Base-by-base conservation (phyloP, 2,797 vertebrate species). In the Sebastes steindachneri region DNA sequence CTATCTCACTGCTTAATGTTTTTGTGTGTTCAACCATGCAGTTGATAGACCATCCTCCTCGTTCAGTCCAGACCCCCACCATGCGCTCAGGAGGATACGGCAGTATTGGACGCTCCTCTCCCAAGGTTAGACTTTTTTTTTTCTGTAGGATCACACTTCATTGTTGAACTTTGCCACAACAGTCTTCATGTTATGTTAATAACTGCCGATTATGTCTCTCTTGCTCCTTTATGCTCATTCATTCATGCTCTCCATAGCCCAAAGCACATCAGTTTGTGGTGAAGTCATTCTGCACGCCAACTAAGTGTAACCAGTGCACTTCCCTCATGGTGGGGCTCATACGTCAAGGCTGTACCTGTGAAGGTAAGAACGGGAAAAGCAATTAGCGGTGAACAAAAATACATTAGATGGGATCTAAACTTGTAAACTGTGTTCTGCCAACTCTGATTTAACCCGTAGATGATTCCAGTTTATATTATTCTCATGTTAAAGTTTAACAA, bases 201-300 rank as follows among this genome's bases (percentile, higher is more conserved):
- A 29, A 71, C 7, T 9, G 9, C 45, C 58, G 2, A 23, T 21
- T n/a, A 1, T 73, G 14, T 69, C 12, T 65, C 10, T 86, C n/a
- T 29, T 12, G 2, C 10, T 69, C 23, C 35, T 58, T 77, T 11
- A 5, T 12, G 9, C 35, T 68, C 25, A 25, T 23, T 70, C 17
- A n/a, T 70, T 74, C 8, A 3, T 31, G 5, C 37, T 21, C 59
- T 74, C 89, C 69, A 11, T 93, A 99, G 99, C 98, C 98, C 77
- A 99, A 99, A 96, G 98, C 97, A 68, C 99, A 99, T 91, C 98
- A 99, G 93, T 99, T 99, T 94, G 96, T 99, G 77, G 99, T 99
- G 93, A 99, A 99, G 90, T 96, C 98, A 0, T 99, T 99, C 91
- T 97, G 60, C 82, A 94, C 95, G 0, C 97, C 98, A 84, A 99